Percentiles rank a stretch among this genome's conserved stretches.
phyloP scores from a whole-genome alignment of 1,140 invertebrate species.

The Drosophila parabipectinata region DNA sequence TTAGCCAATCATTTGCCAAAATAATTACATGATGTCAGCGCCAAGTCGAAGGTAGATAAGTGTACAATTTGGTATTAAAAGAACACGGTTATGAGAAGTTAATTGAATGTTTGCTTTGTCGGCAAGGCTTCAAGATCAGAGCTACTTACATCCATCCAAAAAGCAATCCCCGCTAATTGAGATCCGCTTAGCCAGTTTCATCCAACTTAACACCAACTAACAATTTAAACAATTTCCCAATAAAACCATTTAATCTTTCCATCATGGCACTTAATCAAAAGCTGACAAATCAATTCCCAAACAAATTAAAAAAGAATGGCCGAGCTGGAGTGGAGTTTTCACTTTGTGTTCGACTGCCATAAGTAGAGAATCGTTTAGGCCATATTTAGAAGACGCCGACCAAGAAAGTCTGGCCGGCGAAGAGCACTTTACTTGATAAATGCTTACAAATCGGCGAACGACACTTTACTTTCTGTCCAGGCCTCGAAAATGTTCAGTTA shows the following conservation, averaged over 20 bases:
- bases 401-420: conserved; percentile 26
- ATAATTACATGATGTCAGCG: conserved; percentile 74
- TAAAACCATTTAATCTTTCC: conserved; percentile 15
- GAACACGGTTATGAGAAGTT: conserved; percentile 2
- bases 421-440: conserved; percentile 45
- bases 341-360: conserved; percentile 36
- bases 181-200: conserved; percentile 32
- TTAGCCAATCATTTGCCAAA: conserved; percentile 53
- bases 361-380: conserved; percentile 45
- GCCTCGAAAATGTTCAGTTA: conserved; percentile 43
- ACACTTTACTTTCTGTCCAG: conserved; percentile 57
- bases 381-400: conserved; percentile 45
- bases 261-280: conserved; percentile 6
- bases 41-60: conserved; percentile 40
- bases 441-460: conserved; percentile 58
- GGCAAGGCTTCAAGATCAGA: neutral
- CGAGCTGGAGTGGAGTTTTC: conserved; percentile 18
- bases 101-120: conserved; percentile 16
- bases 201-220: conserved; percentile 13
- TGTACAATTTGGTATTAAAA: conserved; percentile 11
- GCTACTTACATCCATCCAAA: neutral
- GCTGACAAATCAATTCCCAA: conserved; percentile 43
- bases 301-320: conserved; percentile 41
- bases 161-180: conserved; percentile 7
- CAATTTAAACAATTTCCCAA: conserved; percentile 18